phyloP scores from a whole-genome alignment of 2,888 invertebrate genomes.

The Helleia helle region DNA sequence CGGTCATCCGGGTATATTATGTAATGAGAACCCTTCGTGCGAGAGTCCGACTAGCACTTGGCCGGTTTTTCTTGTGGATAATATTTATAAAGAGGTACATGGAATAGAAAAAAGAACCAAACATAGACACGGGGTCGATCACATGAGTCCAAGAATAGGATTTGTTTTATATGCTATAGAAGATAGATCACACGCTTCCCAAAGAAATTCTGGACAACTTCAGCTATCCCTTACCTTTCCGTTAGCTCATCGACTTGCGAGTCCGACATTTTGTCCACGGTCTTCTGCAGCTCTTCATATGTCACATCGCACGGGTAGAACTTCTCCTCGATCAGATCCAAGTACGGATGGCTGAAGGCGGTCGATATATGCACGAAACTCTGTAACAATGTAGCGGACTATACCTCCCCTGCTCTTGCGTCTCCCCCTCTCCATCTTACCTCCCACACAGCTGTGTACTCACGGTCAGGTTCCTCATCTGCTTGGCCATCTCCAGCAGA shows the following conservation, averaged over 20 bases:
- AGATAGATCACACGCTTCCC: neutral
- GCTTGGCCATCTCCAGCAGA: constrained; percentile 79
- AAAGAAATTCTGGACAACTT: neutral
- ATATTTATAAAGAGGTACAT: too few relatives aligned
- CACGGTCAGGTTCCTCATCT: constrained; percentile 69
- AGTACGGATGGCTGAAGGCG: constrained; percentile 84
- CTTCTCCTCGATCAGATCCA: constrained; percentile 73
- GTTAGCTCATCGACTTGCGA: constrained; percentile 53
- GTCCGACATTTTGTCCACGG: constrained; percentile 65
- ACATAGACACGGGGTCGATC: too few relatives aligned
- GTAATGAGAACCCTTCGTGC: too few relatives aligned
- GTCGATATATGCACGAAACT: constrained; percentile 85
- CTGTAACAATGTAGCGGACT: constrained; percentile 39
- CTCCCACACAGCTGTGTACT: constrained; percentile 33
- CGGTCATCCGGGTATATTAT: too few relatives aligned
- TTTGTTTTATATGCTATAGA: too few relatives aligned
- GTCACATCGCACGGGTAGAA: constrained; percentile 75
- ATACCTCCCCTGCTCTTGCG: neutral
- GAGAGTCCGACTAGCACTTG: too few relatives aligned
- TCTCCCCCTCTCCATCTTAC: neutral
- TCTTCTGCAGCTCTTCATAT: constrained; percentile 60
- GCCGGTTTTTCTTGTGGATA: too few relatives aligned
- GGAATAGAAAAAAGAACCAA: too few relatives aligned
- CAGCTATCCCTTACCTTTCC: constrained; percentile 61
- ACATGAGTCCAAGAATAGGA: too few relatives aligned